Evolutionary conservation across 2,797 vertebrate genomes (phyloP), one percentile per base, ranked within the genome.

Genomic region (Protonibea diacanthus): DNA sequence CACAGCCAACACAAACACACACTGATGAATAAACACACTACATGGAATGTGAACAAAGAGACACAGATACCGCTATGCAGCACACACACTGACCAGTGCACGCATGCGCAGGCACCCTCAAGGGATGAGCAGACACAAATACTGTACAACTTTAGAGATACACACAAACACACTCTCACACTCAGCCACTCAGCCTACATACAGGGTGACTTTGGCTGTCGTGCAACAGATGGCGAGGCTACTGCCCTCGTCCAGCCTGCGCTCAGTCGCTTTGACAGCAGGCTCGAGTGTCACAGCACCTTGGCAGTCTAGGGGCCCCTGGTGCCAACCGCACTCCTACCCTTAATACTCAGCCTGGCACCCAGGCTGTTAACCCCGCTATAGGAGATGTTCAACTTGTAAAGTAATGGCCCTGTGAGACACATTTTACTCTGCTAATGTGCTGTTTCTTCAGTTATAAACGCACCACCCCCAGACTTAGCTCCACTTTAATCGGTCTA

Each of bases 201-300:
- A 65, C 83, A 84, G 92, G 91, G 92, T 93, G 93, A 94, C 92
- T 93, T 93, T 93, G 91, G 83, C 85, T 92, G 92, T 93, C 86
- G 83, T 38, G 78, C 76, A 87, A 58, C 94, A 94, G 94, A 94
- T 94, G 94, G 93, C 27, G 73, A 87, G 89, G 90, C 84, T 78
- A 59, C 73, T 86, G 87, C 88, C 89, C 88, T 85, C 79, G 42
- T 92, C 88, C 83, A 76, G 71, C 57, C 87, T 20, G 52, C 18
- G 21, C 86, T 88, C 85, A 55, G 78, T 60, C 47, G 61, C 84
- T 81, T 64, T 93, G 92, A 94, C 94, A 93, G 88, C 79, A 63
- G 83, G 78, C 89, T 76, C 62, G 5, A 77, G 75, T 82, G 69
- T 85, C 85, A 67, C 71, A 33, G 74, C 85, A 81, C 88, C 78